phyloP scores from a whole-genome alignment of 2,113 vertebrate genomes.

The Hypocryptadius cinnamomeus region DNA sequence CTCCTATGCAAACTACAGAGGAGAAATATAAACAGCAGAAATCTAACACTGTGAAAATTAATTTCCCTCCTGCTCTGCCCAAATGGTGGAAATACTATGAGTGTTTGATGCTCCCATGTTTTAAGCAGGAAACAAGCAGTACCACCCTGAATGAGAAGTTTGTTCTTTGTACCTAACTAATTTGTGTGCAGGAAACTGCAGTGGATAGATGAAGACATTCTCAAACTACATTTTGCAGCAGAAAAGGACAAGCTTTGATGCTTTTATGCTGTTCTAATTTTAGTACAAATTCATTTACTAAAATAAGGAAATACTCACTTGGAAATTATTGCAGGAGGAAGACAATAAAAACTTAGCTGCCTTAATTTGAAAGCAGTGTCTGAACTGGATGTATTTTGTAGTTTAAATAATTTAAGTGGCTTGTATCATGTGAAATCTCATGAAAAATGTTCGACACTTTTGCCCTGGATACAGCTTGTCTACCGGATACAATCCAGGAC shows the following conservation, averaged over 20 bases:
- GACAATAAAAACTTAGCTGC: background rate
- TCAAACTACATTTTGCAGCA: background rate
- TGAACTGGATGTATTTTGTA: background rate
- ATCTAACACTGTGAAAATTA: background rate
- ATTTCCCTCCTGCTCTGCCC: background rate
- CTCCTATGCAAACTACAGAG: background rate
- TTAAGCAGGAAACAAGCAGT: background rate
- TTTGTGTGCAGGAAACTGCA: background rate
- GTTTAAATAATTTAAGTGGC: background rate
- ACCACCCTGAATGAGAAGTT: background rate
- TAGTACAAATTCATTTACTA: background rate
- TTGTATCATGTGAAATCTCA: background rate
- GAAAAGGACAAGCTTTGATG: background rate
- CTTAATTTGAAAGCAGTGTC: background rate
- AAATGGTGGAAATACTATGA: background rate
- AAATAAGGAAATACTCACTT: background rate
- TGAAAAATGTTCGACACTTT: background rate
- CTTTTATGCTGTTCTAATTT: background rate
- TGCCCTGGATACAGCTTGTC: background rate
- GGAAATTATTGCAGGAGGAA: background rate
- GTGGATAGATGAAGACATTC: background rate
- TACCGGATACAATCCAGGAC: background rate
- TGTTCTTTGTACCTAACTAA: background rate
- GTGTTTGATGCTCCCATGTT: background rate
- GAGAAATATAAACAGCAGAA: background rate